Base-by-base conservation (phyloP, 2,113 vertebrate genomes). In the Microtus richardsoni region DNA sequence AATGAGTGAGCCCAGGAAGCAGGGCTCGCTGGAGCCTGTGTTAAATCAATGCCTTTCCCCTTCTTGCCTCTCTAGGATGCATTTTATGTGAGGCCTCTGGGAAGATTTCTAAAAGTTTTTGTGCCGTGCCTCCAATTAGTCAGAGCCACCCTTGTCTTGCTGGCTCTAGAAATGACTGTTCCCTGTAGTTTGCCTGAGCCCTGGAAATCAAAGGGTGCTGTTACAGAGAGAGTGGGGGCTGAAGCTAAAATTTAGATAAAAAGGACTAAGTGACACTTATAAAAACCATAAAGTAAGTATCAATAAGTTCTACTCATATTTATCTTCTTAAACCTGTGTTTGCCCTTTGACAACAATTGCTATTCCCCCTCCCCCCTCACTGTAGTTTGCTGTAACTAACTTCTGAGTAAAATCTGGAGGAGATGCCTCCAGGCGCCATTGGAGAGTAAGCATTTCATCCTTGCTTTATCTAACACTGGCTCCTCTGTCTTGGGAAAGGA, bases 61-160 rank as follows among this genome's bases (percentile, higher is more conserved):
- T 93, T 87, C 66, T 33, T 64, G n/a, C 10, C 68, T 91, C 28
- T 94, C 74, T 52, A 62, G 54, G 78, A 62, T 74, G 22, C 19
- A 16, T 64, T 74, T 92, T 68, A 89, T 87, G 6, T 41, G 28
- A 75, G 28, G 39, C 70, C 89, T 90, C 47, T 88, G 5, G 4
- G 74, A 74, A 71, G 49, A 47, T 92, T 93, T 89, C 62, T 87
- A 78, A 94, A 68, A 24, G 5, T 82, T 92, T 92, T 85, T 73
- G 39, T 11, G 36, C 6, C 19, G 49, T 36, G 52, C 39, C 60
- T 92, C n/a, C 52, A 17, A 21, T 44, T 77, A 82, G 36, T 33
- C 47, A 54, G 73, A 28, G 2, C 21, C 80, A 41, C 3, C 3
- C 7, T 4, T 26, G 28, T 62, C n/a, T 74, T 82, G 39, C 73